phyloP scores from a whole-genome alignment of 2,888 invertebrate species.

The Chesias legatella region DNA sequence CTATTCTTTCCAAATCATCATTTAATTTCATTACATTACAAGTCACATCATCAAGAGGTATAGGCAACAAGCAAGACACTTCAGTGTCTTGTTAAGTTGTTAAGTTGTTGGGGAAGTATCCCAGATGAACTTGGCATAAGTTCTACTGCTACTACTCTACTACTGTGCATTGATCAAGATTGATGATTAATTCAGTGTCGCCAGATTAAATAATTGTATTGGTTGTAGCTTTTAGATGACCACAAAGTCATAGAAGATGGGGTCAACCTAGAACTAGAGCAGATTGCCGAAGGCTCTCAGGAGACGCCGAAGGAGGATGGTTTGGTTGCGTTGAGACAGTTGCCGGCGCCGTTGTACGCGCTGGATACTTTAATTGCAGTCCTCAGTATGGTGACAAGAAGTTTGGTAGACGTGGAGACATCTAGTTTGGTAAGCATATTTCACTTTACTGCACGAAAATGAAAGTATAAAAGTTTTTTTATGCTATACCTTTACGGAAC shows the following conservation, averaged over 20 bases:
- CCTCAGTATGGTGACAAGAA: slow-evolving; percentile 54
- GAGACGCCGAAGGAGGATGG: slow-evolving; percentile 42
- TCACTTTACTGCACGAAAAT: not conserved
- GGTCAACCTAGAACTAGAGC: slow-evolving; percentile 51
- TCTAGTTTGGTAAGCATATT: slow-evolving; percentile 49
- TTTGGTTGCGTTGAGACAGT: slow-evolving; percentile 52
- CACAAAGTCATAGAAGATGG: slow-evolving; percentile 44
- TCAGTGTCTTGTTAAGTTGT: too few relatives aligned
- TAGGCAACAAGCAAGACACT: too few relatives aligned
- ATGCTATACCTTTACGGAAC: too few relatives aligned
- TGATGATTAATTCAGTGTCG: too few relatives aligned
- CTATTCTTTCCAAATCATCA: too few relatives aligned
- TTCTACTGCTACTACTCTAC: too few relatives aligned
- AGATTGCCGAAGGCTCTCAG: slow-evolving; percentile 36
- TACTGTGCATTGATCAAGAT: too few relatives aligned
- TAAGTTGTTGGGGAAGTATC: too few relatives aligned
- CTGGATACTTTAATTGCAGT: slow-evolving; percentile 56
- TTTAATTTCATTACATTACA: too few relatives aligned
- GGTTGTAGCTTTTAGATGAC: slow-evolving; percentile 45
- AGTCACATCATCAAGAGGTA: too few relatives aligned
- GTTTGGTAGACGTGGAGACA: slow-evolving; percentile 43
- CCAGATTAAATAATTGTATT: too few relatives aligned
- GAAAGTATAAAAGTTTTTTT: not conserved
- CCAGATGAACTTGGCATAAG: too few relatives aligned
- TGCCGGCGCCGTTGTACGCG: slow-evolving; percentile 65